Conservation (phyloP, 1,140 invertebrate genomes). For the Nautilus pompilius region DNA sequence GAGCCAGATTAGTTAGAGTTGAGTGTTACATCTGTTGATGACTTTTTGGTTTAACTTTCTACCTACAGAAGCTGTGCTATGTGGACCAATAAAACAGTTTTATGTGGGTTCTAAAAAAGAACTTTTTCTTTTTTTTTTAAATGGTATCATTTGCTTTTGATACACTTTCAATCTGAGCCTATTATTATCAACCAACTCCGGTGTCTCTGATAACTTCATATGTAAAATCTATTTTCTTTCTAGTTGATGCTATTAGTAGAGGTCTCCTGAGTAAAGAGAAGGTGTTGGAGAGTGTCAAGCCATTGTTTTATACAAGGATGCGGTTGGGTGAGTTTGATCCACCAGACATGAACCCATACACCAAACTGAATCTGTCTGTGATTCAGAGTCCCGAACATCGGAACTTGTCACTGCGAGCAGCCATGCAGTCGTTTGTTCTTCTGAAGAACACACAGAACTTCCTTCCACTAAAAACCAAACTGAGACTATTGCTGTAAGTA, state of each 20-base stretch:
- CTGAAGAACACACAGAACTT: constrained; percentile 42
- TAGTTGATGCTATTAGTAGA: constrained; percentile 35
- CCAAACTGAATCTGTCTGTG: constrained; percentile 19
- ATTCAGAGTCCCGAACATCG: constrained; percentile 38
- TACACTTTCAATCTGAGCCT: too few species aligned
- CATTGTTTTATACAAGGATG: constrained; percentile 52
- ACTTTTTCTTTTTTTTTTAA: too few species aligned
- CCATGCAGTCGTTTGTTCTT: constrained; percentile 41
- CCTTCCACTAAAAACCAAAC: constrained; percentile 18
- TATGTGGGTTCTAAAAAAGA: too few species aligned
- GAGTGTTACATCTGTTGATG: too few species aligned
- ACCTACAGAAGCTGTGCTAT: too few species aligned
- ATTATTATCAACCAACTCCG: too few species aligned
- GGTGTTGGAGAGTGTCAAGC: constrained; percentile 33
- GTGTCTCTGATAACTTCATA: too few species aligned
- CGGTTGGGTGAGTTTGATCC: constrained; percentile 50
- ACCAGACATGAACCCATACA: constrained; percentile 41
- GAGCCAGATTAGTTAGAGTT: too few species aligned
- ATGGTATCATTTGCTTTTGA: too few species aligned
- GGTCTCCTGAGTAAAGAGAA: constrained; percentile 26
- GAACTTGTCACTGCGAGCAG: constrained; percentile 27
- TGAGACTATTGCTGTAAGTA: constrained; percentile 23
- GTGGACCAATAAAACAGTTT: too few species aligned
- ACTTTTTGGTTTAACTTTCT: too few species aligned
- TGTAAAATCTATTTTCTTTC: not conserved